A percentile compares a stretch with the other conserved stretches of the same genome.
phyloP scores from a whole-genome alignment of 1,140 invertebrate genomes.

The Helicoverpa zea region DNA sequence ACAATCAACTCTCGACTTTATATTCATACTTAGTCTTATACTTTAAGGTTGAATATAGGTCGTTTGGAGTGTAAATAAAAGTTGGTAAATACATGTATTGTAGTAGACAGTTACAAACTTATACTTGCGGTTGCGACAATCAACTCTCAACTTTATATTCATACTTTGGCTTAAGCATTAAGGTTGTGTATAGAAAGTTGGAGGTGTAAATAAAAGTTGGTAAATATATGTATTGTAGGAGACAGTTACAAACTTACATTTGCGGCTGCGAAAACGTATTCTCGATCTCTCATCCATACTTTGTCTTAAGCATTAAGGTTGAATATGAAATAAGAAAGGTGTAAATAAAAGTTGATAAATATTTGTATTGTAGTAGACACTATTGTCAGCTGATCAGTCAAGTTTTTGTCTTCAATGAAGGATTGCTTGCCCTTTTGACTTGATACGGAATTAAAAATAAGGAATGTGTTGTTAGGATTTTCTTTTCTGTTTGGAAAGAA shows the following conservation, averaged over 20 bases:
- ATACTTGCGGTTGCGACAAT: background rate
- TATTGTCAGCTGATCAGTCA: slow-evolving; percentile 21
- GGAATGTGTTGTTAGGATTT: background rate
- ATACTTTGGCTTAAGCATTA: background rate
- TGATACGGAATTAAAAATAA: background rate
- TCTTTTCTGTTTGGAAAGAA: background rate
- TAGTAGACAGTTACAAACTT: background rate
- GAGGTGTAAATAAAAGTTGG: background rate
- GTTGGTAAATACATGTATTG: slow-evolving; percentile 2
- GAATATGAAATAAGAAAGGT: background rate
- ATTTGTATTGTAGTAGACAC: background rate
- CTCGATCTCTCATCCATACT: background rate
- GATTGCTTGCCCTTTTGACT: slow-evolving; percentile 15
- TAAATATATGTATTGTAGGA: background rate
- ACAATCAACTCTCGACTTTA: background rate
- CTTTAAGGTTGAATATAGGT: background rate
- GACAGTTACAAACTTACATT: background rate
- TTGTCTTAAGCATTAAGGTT: background rate
- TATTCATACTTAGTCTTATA: background rate
- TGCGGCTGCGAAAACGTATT: background rate
- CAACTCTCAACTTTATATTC: background rate
- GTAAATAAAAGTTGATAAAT: background rate
- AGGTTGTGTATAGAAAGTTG: background rate
- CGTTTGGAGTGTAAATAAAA: background rate
- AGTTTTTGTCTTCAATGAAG: slow-evolving; percentile 13